Conservation (phyloP, 2,113 vertebrate species). For the Uropsilus gracilis region DNA sequence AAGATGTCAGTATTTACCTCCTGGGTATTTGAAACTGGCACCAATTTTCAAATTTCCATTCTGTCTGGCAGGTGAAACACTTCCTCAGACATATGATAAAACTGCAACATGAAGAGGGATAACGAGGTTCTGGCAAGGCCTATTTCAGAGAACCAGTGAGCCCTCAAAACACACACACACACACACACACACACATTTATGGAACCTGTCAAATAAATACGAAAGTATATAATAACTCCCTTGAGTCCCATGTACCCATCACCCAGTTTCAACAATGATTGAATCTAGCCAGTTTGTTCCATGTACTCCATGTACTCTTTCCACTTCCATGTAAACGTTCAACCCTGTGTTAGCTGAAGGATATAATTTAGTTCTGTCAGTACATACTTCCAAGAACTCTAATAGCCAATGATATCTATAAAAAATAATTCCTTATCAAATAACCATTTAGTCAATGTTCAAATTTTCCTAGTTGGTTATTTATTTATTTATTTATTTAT, state of each 20-base stretch:
- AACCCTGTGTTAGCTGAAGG: background rate
- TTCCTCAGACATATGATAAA: conserved; percentile 49
- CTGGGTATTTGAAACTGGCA: conserved; percentile 54
- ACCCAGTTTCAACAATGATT: background rate
- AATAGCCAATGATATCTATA: background rate
- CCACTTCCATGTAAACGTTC: background rate
- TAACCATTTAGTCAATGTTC: background rate
- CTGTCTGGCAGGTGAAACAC: conserved; percentile 49
- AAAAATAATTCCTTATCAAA: background rate
- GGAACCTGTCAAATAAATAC: background rate
- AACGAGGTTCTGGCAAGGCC: background rate
- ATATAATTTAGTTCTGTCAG: background rate
- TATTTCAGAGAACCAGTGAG: background rate
- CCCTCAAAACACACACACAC: background rate
- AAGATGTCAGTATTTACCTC: conserved; percentile 54
- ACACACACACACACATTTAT: background rate
- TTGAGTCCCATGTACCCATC: background rate
- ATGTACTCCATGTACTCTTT: background rate
- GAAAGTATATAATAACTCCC: background rate
- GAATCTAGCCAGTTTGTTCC: background rate
- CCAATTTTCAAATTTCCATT: conserved; percentile 72
- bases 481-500: background rate
- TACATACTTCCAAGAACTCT: background rate
- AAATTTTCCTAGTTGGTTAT: background rate
- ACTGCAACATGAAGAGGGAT: background rate